A percentile compares a stretch with the other conserved stretches of the same genome.
Conservation (phyloP, 2,113 vertebrate genomes). For the Brienomyrus longianalis region DNA sequence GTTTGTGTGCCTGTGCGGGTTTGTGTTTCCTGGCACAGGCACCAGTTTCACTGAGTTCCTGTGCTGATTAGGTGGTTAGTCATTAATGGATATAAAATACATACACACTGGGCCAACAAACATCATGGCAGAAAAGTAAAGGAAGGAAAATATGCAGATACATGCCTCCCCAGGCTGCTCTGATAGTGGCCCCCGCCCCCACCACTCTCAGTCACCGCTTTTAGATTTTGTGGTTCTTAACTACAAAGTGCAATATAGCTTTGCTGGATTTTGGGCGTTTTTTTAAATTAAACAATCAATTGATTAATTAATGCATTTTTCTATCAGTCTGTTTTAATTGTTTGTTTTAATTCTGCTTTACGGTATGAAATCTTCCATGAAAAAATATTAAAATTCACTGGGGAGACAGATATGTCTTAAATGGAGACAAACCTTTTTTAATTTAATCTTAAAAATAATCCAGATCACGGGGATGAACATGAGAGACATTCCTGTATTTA, state of each 20-base stretch:
- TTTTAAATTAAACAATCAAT: neutral
- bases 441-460: neutral
- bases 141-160: neutral
- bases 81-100: neutral
- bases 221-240: neutral
- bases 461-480: neutral
- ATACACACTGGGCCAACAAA: neutral
- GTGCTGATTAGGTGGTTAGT: neutral
- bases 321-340: neutral
- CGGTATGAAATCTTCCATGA: neutral
- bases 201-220: neutral
- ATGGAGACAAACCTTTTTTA: no score
- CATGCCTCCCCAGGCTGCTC: neutral
- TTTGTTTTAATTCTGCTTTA: neutral
- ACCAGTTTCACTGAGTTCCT: neutral
- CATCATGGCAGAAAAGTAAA: neutral
- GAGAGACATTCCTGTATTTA: neutral
- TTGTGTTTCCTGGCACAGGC: neutral
- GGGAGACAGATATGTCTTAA: neutral
- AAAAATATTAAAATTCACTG: neutral
- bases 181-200: neutral
- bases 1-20: no score
- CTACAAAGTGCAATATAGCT: neutral
- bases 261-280: neutral
- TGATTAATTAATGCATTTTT: neutral